Conservation (phyloP, 2,113 vertebrate genomes). For the Megaceryle maxima region DNA sequence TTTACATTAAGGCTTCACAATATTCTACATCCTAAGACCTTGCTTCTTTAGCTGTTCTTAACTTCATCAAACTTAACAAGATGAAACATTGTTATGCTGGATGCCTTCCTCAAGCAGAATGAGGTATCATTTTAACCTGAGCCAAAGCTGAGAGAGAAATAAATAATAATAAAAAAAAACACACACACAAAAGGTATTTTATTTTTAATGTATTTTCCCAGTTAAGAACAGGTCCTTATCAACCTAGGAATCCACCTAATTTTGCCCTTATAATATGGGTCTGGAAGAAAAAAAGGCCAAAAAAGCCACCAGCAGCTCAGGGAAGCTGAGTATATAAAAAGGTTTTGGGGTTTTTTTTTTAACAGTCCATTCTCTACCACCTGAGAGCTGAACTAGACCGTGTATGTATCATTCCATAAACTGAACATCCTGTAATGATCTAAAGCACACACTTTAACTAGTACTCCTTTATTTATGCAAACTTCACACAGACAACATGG, state of each 20-base stretch:
- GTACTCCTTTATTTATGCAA: not conserved
- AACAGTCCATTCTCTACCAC: not conserved
- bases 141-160: not conserved
- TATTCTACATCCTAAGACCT: not conserved
- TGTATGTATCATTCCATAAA: not conserved
- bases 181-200: not conserved
- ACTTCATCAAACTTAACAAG: not conserved
- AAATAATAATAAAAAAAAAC: too few relatives aligned
- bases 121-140: not conserved
- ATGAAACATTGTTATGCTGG: not conserved
- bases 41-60: not conserved
- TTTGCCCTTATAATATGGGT: rapidly evolving
- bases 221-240: not conserved
- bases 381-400: not conserved
- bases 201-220: not conserved
- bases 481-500: not conserved
- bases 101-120: not conserved
- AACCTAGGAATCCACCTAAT: not conserved
- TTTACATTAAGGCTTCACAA: not conserved
- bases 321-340: not conserved
- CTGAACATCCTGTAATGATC: not conserved
- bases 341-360: not conserved
- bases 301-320: not conserved
- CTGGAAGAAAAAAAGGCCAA: not conserved
- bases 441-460: not conserved